Conservation (phyloP, 1,140 invertebrate species). For the Hylyphantes graminicola region DNA sequence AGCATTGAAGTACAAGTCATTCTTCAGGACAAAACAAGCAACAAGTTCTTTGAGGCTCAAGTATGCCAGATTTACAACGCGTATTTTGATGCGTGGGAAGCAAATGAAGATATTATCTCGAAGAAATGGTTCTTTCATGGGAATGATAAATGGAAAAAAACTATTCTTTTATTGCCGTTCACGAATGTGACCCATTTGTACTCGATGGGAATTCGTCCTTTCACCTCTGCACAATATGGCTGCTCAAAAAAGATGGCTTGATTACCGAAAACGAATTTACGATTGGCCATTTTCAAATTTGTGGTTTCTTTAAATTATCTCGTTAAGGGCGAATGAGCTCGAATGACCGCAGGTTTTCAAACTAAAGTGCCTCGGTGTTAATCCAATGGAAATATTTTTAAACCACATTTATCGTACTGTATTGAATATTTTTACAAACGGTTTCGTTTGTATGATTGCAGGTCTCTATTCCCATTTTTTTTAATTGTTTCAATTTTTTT, state of each 20-base stretch:
- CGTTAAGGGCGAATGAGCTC: too few relatives aligned
- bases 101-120: slow-evolving; percentile 25
- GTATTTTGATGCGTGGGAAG: slow-evolving; percentile 31
- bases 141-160: slow-evolving; percentile 36
- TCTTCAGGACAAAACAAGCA: slow-evolving; percentile 29
- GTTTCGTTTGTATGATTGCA: too few relatives aligned
- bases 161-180: slow-evolving; percentile 5
- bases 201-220: slow-evolving; percentile 17
- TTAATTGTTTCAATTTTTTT: too few relatives aligned
- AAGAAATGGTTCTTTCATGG: slow-evolving; percentile 18
- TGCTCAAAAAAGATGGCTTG: background rate
- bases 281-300: background rate
- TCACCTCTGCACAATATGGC: slow-evolving; percentile 34
- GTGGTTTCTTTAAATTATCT: too few relatives aligned
- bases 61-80: slow-evolving; percentile 2
- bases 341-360: too few relatives aligned
- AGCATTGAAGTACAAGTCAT: slow-evolving; percentile 26
- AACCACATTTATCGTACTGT: too few relatives aligned
- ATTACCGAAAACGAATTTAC: slow-evolving; percentile 4
- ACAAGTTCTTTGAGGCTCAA: slow-evolving; percentile 3
- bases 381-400: too few relatives aligned
- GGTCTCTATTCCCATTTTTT: too few relatives aligned
- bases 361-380: too few relatives aligned
- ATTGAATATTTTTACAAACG: too few relatives aligned
- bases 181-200: slow-evolving; percentile 55